Conservation (phyloP, 92 coral and sea anemone genomes). For the Plumapathes pennacea region DNA sequence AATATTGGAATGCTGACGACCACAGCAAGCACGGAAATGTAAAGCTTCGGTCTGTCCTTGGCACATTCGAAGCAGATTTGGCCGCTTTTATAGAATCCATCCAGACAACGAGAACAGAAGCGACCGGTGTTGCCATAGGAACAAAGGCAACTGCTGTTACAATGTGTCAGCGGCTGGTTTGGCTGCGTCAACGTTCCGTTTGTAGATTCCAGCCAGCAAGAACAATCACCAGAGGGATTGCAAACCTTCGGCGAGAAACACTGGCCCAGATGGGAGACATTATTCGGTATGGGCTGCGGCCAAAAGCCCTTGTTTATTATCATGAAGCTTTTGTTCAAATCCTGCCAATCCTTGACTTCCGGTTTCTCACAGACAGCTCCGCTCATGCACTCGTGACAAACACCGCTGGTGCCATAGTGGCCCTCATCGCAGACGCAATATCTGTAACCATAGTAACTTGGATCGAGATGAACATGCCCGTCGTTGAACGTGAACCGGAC, state of each 20-base stretch:
- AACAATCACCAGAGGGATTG: slow-evolving; percentile 45
- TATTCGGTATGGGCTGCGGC: slow-evolving; percentile 47
- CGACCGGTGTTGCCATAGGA: slow-evolving; percentile 47
- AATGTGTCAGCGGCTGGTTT: slow-evolving; percentile 4
- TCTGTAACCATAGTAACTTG: slow-evolving; percentile 39
- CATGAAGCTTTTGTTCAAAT: slow-evolving; percentile 33
- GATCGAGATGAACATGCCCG: slow-evolving; percentile 51
- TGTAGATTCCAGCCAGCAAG: slow-evolving; percentile 8
- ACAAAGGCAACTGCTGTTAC: slow-evolving; percentile 42
- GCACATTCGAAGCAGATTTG: slow-evolving; percentile 46
- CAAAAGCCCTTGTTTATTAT: slow-evolving; percentile 32
- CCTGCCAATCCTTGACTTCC: slow-evolving; percentile 1
- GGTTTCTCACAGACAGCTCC: slow-evolving; percentile 13
- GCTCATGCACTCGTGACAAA: slow-evolving; percentile 40
- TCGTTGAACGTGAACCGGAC: slow-evolving; percentile 44
- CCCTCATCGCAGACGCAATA: slow-evolving; percentile 58
- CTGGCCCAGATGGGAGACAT: slow-evolving; percentile 47
- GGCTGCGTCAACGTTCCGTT: neutral
- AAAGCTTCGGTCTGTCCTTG: slow-evolving; percentile 9
- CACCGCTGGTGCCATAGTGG: slow-evolving; percentile 45
- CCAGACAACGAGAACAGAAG: slow-evolving; percentile 58
- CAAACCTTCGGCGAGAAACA: slow-evolving; percentile 42
- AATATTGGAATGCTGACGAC: slow-evolving; percentile 17
- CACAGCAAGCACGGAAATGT: slow-evolving; percentile 24
- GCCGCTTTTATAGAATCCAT: slow-evolving; percentile 44